phyloP scores from a whole-genome alignment of 2,113 vertebrate genomes.

The Prolemur simus region DNA sequence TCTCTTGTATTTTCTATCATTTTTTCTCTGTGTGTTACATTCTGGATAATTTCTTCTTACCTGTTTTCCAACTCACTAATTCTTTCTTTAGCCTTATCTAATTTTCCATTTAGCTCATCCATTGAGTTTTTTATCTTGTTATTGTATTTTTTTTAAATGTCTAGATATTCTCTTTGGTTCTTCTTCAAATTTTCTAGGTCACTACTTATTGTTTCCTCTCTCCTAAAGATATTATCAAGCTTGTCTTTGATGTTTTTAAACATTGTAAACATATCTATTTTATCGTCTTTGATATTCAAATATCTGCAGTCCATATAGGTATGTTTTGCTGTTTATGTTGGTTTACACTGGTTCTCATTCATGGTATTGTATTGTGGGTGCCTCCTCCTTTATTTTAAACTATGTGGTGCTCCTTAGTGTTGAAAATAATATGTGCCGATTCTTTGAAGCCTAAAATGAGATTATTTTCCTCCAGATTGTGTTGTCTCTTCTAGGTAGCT shows the following conservation, averaged over 20 bases:
- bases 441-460: neutral
- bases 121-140: neutral
- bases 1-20: neutral
- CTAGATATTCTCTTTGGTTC: neutral
- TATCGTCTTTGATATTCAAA: neutral
- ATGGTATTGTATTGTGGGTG: neutral
- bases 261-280: neutral
- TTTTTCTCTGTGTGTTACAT: neutral
- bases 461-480: neutral
- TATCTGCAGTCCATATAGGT: neutral
- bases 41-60: neutral
- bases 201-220: neutral
- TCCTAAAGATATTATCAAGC: neutral
- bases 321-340: neutral
- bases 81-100: neutral
- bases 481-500: neutral
- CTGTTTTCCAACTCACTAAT: neutral
- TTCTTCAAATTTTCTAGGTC: neutral
- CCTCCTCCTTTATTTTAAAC: neutral
- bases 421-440: neutral
- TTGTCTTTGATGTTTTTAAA: neutral
- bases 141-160: neutral
- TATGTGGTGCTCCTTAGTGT: neutral
- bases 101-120: neutral
- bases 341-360: neutral